Percentiles rank a stretch among this genome's conserved stretches.
Conservation (phyloP, 2,797 vertebrate genomes). For the Megaceryle alcyon region DNA sequence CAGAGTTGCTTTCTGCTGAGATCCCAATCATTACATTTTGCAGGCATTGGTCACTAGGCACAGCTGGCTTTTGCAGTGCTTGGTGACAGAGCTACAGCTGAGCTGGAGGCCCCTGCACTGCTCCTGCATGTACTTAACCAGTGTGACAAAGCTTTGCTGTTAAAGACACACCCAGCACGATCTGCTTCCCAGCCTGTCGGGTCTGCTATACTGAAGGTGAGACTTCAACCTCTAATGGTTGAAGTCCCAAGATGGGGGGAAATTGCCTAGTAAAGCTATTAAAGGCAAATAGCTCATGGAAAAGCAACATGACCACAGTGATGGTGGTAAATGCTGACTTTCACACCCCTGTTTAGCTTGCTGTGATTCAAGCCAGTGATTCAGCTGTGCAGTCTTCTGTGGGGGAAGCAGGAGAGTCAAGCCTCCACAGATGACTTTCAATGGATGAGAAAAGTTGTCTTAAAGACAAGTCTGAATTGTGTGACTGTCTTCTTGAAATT, state of each 20-base stretch:
- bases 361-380: neutral
- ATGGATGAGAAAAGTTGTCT: neutral
- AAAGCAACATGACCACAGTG: neutral
- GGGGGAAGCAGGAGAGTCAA: neutral
- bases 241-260: accelerated
- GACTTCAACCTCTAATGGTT: neutral
- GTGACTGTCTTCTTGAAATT: neutral
- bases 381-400: neutral
- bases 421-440: neutral
- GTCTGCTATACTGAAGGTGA: neutral
- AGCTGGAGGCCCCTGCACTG: neutral
- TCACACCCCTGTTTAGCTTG: neutral
- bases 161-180: neutral
- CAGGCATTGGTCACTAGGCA: neutral
- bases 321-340: neutral
- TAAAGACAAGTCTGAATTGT: neutral
- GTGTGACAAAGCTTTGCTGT: neutral
- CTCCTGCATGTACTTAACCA: neutral
- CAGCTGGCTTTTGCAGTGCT: neutral
- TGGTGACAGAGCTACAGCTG: neutral
- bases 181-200: neutral
- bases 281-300: neutral
- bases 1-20: neutral
- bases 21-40: neutral
- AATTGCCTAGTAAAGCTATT: neutral